phyloP scores from a whole-genome alignment of 2,797 vertebrate genomes.

The Scolopax bukidnonensis region DNA sequence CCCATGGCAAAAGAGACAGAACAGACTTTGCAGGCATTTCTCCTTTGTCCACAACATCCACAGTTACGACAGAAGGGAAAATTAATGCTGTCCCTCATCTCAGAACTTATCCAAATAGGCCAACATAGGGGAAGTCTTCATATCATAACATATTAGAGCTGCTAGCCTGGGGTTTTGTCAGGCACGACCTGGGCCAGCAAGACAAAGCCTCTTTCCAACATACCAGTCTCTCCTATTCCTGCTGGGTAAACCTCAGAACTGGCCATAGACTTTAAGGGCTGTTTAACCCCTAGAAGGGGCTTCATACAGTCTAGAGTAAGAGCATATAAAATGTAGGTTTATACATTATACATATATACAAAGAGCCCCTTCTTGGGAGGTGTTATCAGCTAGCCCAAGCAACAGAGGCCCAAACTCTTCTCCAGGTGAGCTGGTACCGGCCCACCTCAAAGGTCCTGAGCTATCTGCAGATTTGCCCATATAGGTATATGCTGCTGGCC shows the following conservation, averaged over 20 bases:
- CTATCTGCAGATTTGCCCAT: neutral
- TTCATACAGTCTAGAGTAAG: neutral
- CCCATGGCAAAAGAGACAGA: neutral
- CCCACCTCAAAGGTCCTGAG: neutral
- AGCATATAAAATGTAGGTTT: accelerated
- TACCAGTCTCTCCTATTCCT: neutral
- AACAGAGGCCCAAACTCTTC: neutral
- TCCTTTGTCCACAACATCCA: neutral
- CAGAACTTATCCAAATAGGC: neutral
- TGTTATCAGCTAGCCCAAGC: neutral
- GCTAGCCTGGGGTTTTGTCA: neutral
- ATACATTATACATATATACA: too few species aligned
- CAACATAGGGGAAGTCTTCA: neutral
- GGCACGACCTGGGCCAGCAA: neutral
- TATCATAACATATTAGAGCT: neutral
- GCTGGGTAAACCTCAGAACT: neutral
- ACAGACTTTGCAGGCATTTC: neutral
- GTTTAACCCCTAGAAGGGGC: accelerated
- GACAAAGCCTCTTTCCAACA: neutral
- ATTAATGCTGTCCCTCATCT: neutral
- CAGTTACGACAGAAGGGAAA: neutral
- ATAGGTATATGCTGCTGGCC: neutral
- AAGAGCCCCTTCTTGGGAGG: neutral
- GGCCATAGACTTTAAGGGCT: neutral
- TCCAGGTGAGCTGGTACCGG: neutral